Conservation (phyloP, 2,888 invertebrate species). For the Cristatella mucedo region DNA sequence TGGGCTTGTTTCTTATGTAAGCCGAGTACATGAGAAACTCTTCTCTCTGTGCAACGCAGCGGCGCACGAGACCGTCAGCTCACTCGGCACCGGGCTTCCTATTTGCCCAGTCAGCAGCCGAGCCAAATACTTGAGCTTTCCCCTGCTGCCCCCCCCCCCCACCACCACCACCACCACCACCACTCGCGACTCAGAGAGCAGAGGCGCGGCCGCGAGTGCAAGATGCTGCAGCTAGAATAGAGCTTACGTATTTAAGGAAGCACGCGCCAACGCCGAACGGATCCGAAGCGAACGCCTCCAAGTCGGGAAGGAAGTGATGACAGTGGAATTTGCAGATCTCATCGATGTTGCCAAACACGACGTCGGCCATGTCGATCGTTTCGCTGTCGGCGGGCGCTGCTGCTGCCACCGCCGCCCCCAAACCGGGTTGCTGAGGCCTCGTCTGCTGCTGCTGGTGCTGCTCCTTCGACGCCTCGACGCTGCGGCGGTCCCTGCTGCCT, state of each 20-base stretch:
- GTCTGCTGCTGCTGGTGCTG: not conserved
- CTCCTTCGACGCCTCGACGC: too few species aligned
- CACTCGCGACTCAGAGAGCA: too few species aligned
- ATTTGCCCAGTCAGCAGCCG: too few species aligned
- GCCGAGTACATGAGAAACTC: conserved; percentile 84
- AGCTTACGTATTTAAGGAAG: conserved; percentile 56
- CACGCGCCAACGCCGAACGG: conserved; percentile 57
- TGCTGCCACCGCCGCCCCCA: too few species aligned
- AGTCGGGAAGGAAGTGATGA: conserved; percentile 55
- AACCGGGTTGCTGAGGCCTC: too few species aligned
- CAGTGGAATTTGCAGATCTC: conserved; percentile 83
- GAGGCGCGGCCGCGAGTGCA: too few species aligned
- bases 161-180: too few species aligned
- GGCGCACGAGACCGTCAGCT: not conserved
- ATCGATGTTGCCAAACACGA: conserved; percentile 84
- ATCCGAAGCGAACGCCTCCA: conserved; percentile 54
- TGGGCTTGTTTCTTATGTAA: conserved; percentile 91
- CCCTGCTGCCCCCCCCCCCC: too few species aligned
- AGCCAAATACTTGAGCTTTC: too few species aligned
- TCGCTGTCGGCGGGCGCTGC: too few species aligned
- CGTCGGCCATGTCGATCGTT: conserved; percentile 68
- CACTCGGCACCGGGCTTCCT: not conserved
- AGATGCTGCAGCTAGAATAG: too few species aligned
- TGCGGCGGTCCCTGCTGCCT: too few species aligned
- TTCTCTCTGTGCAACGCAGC: conserved; percentile 49